Conservation (phyloP, 2,888 invertebrate genomes). For the Harpalus rufipes region DNA sequence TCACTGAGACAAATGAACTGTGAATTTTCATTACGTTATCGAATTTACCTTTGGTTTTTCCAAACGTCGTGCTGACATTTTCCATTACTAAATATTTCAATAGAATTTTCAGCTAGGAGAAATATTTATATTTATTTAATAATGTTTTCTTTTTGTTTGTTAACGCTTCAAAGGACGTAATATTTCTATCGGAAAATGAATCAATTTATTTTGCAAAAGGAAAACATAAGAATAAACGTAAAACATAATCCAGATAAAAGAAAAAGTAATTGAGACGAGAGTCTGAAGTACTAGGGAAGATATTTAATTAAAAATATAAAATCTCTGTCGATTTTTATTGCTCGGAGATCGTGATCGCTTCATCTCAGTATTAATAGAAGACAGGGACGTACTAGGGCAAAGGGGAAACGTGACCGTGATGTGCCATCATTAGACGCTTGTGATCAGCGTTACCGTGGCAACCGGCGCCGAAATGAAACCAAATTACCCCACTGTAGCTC, state of each 20-base stretch:
- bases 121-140: conserved; percentile 25
- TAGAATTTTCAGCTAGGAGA: conserved; percentile 21
- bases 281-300: not conserved
- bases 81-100: conserved; percentile 7
- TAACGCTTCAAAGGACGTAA: conserved; percentile 27
- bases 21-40: conserved; percentile 1
- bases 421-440: conserved; percentile 58
- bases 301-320: conserved; percentile 52
- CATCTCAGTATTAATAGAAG: conserved; percentile 29
- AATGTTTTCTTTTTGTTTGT: conserved; percentile 22
- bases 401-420: conserved; percentile 45
- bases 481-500: conserved; percentile 34
- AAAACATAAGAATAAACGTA: conserved; percentile 24
- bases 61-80: conserved; percentile 12
- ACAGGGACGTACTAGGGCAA: conserved; percentile 41
- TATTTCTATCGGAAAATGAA: conserved; percentile 37
- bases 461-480: conserved; percentile 48
- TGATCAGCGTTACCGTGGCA: conserved; percentile 37
- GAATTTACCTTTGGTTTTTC: conserved; percentile 28
- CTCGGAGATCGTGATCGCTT: conserved; percentile 41
- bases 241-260: conserved; percentile 32
- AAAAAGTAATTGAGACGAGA: conserved; percentile 2
- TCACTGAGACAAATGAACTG: conserved; percentile 14
- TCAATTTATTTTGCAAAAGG: conserved; percentile 23
- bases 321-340: conserved; percentile 49